Base-by-base conservation (phyloP, 1,140 invertebrate genomes). In the Pararge aegeria region DNA sequence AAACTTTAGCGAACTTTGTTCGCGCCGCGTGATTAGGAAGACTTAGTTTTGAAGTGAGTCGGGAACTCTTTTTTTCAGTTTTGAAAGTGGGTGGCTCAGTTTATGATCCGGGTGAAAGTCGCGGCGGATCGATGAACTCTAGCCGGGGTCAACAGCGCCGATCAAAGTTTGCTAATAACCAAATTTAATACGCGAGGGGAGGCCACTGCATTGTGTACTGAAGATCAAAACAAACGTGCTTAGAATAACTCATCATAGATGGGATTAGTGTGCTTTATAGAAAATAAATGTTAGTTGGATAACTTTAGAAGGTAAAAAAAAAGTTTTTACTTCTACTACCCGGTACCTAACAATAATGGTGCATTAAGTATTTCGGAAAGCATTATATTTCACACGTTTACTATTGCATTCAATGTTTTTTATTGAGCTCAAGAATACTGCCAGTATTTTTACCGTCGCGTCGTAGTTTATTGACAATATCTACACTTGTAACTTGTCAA, bases 31-130 rank as follows among this genome's bases (percentile, higher is more conserved):
- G 87, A 89, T 89, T 89, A 89, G 84, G 82, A 87, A 83, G 83
- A 89, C 84, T 89, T 89, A 89, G 84, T 89, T 89, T 79, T 85
- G 78, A 87, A 87, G 80, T 84, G 75, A 86, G 83, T 82, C 75
- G 78, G 73, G 78, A 84, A 87, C 80, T 81, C 83, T 83, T 83
- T 82, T 34, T 89, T 89, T 82, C 82, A 87, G 83, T 87, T 89
- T 87, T 82, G 82, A 87, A 89, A 89, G 84, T 89, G 73, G 84
- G 87, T 87, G 86, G 83, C 83, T 89, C 78, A 87, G 83, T 89
- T 89, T 87, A 87, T 86, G 81, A 87, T 84, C 78, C 83, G 82
- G 80, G 86, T 86, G 86, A 87, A 87, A 89, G 86, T 89, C 82
- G 78, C 71, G 60, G 68, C 79, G 74, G 86, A 89, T 87, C 86